Base-by-base conservation (phyloP, 2,888 invertebrate genomes). In the Pristionchus arcanus region DNA sequence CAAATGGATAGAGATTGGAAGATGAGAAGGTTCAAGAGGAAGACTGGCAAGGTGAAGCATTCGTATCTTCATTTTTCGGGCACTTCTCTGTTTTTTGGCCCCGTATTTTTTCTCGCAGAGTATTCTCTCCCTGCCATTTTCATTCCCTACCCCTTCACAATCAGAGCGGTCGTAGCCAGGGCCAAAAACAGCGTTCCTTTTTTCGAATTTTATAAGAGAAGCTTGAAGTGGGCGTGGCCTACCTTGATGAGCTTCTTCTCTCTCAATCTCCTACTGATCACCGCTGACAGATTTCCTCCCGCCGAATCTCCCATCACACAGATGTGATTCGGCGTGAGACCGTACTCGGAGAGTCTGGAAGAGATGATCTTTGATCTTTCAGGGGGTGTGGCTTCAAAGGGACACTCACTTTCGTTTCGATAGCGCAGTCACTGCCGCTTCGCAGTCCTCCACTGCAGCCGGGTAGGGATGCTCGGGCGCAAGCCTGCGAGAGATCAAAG, bases 381-480 rank as follows among this genome's bases (percentile, higher is more conserved):
- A 3, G 9, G 42, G n/a, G 42, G 42, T 13, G 42, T 49, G 42
- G 42, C 11, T 9, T 49, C 11, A 49, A 49, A 49, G 1, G 42
- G 42, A 42, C 11, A 86, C 88, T 59, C 37, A 88, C 88, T 88
- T 88, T 13, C 37, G 31, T 34, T 88, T 34, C 31, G 34, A 28
- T 19, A 89, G 81, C 25, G 92, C 92, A 19, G 91, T 89, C 15
- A 94, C 90, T 0, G 94, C 93, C 15, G 90, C 90, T 89, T 93
- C 92, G 90, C 96, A 96, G 91, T 96, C 96, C 25, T 95, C 94
- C 42, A 95, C 94, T 1, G 95, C 95, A 0, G 95, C 95, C 3
- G 96, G 96, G 90, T 95, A 96, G 0, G 94, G 94, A 89, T 95
- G 94, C 90, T 95, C 95, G 25, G 96, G 96, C 1, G 96, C 95